A percentile compares a stretch with the other conserved stretches of the same genome.
These are phyloP conservation scores for Dione vanillae DNA, from an alignment of 2,888 invertebrate species.

Conservation along the genomic window DNA sequence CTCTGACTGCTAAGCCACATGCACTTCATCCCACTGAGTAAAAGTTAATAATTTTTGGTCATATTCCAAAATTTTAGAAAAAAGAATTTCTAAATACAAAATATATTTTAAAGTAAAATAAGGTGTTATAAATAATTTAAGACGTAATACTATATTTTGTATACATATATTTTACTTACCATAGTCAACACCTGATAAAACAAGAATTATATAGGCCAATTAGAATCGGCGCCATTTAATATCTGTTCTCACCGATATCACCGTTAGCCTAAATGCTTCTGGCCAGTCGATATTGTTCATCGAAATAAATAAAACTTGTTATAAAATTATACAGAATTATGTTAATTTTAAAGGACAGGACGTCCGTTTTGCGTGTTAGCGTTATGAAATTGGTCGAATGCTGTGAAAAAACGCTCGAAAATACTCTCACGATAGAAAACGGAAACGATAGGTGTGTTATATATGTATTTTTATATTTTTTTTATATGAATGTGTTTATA, in stretches of 20 bases:
- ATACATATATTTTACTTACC: constrained; percentile 8
- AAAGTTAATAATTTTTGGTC: no score
- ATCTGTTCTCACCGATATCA: constrained; percentile 32
- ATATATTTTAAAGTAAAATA: not conserved
- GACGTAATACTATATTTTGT: not conserved
- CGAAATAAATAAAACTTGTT: constrained; percentile 46
- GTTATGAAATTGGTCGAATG: constrained; percentile 46
- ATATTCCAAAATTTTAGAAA: no score
- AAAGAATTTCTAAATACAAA: not conserved
- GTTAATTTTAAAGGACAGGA: constrained; percentile 70
- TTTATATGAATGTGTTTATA: no score
- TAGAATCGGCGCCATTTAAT: constrained; percentile 29
- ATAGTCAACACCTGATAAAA: constrained; percentile 17
- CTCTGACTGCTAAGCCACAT: no score
- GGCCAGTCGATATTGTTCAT: constrained; percentile 35
- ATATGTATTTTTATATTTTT: no score
- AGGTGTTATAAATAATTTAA: not conserved
- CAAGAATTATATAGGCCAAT: constrained; percentile 26
- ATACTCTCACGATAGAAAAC: constrained; percentile 38
- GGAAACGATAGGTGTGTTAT: constrained; percentile 31
- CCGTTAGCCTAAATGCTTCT: constrained; percentile 30
- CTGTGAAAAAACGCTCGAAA: constrained; percentile 43
- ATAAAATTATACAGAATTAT: constrained; percentile 59
- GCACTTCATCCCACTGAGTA: no score
- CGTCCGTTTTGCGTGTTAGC: constrained; percentile 60